Evolutionary conservation across 2,113 vertebrate species (phyloP).

Genomic region (Vireo altiloquus): DNA sequence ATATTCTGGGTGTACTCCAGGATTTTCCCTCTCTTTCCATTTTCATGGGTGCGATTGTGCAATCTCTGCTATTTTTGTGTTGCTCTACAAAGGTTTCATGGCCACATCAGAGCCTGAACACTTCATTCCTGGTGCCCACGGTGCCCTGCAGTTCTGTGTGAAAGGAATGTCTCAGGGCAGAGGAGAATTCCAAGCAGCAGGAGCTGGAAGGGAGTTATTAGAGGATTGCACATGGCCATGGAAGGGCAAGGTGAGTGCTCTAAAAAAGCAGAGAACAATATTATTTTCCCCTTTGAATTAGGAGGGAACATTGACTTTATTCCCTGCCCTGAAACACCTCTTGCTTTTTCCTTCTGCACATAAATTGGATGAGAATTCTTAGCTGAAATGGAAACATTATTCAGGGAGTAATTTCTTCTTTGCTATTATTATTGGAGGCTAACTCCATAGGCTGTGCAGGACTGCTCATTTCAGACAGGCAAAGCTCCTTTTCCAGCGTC

Average conservation of each 20-base stretch:
- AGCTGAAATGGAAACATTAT: background rate
- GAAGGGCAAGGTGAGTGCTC: background rate
- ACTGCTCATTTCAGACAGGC: background rate
- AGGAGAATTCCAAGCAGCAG: background rate
- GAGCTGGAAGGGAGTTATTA: background rate
- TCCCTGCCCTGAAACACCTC: background rate
- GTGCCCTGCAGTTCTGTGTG: background rate
- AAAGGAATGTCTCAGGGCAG: background rate
- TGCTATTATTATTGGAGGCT: background rate
- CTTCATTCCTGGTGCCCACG: background rate
- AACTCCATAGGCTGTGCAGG: background rate
- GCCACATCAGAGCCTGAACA: background rate
- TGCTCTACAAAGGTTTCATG: background rate
- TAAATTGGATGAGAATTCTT: background rate
- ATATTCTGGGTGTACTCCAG: background rate
- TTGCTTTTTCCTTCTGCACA: background rate
- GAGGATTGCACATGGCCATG: background rate
- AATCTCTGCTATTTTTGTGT: background rate
- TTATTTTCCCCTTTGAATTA: background rate
- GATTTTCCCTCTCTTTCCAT: background rate
- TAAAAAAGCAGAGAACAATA: background rate
- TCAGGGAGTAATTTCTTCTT: background rate
- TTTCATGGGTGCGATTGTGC: slow-evolving; percentile 9
- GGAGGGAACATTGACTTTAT: background rate
- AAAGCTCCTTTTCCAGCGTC: background rate